Evolutionary conservation across 2,113 vertebrate genomes (phyloP).

Genomic region (Urocolius indicus): DNA sequence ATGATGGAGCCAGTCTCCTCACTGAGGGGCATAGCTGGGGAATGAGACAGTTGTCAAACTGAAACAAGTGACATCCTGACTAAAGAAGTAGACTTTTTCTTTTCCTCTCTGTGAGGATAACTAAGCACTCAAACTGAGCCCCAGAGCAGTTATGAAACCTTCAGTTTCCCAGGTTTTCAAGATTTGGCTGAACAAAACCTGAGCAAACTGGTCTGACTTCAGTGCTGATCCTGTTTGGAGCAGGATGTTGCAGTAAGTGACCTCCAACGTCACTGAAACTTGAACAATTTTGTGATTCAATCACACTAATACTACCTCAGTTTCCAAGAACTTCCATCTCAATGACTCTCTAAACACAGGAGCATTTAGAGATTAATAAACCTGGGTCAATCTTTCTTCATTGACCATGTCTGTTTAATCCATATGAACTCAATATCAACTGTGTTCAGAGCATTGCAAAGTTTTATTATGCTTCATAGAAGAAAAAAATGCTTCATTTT

Average conservation of each 20-base stretch:
- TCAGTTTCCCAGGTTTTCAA: neutral
- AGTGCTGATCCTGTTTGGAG: neutral
- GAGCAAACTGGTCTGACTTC: neutral
- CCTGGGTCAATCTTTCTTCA: neutral
- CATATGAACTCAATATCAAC: neutral
- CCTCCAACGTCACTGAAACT: neutral
- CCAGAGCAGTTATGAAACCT: neutral
- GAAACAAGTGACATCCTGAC: neutral
- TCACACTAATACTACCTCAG: neutral
- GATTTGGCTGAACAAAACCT: neutral
- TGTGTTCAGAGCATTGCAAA: neutral
- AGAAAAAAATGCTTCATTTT: neutral
- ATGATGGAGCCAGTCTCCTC: neutral
- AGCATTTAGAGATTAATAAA: neutral
- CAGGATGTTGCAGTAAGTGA: neutral
- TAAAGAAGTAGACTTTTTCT: neutral
- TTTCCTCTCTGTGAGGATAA: neutral
- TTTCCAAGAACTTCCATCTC: neutral
- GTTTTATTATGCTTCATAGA: neutral
- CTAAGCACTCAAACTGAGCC: neutral
- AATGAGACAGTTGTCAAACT: neutral
- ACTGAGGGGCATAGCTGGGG: fast-evolving
- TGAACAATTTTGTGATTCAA: neutral
- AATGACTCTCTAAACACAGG: neutral
- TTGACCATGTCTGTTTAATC: neutral